Conservation (phyloP, 2,797 vertebrate species). For the Heliangelus exortis region DNA sequence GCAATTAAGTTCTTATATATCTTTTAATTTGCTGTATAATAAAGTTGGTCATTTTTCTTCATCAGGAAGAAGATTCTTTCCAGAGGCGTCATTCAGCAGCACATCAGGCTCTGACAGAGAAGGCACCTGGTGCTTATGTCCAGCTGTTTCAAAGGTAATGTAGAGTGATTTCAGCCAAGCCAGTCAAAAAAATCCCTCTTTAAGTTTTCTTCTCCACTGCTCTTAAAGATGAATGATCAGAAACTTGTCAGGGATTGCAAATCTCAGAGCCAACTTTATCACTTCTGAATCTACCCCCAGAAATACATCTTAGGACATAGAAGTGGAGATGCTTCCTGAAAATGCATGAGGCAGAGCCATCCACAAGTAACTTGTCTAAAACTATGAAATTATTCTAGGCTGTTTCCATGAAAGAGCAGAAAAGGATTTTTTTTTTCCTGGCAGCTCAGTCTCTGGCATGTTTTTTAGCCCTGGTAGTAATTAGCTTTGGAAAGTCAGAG, state of each 20-base stretch:
- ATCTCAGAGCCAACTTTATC: not conserved
- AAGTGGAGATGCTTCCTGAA: accelerated
- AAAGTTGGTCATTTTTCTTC: not conserved
- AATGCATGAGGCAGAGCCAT: not conserved
- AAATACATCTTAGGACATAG: not conserved
- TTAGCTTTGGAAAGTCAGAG: not conserved
- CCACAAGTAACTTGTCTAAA: not conserved
- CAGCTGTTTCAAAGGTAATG: constrained; percentile 86
- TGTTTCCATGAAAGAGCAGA: not conserved
- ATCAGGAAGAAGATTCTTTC: constrained; percentile 86
- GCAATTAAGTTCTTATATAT: not conserved
- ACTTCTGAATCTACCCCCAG: not conserved
- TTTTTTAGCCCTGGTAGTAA: not conserved
- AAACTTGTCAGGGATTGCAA: not conserved
- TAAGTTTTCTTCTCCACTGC: not conserved
- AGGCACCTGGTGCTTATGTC: constrained; percentile 76
- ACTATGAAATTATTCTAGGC: not conserved
- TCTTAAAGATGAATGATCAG: not conserved
- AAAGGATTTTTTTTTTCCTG: not conserved
- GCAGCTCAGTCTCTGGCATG: not conserved
- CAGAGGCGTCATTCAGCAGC: constrained; percentile 78
- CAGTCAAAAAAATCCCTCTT: not conserved
- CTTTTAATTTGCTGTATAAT: not conserved
- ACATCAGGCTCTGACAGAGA: constrained; percentile 82
- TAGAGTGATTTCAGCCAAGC: not conserved